These are phyloP conservation scores for Papilio elwesi DNA, from an alignment of 2,888 invertebrate species.

Conservation along the genomic window DNA sequence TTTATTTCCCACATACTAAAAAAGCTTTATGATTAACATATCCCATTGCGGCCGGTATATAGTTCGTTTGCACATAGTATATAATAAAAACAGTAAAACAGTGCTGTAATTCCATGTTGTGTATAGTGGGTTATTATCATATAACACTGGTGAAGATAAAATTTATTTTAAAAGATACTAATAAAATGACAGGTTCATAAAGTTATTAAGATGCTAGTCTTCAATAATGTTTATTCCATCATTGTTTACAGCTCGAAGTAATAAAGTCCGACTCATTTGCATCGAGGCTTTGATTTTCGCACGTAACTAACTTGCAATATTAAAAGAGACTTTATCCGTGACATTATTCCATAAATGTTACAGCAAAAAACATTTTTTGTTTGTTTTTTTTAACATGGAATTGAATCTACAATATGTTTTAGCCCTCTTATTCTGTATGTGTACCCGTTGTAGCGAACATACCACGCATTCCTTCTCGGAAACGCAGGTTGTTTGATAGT, in stretches of 20 bases:
- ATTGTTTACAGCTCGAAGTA: conserved; percentile 18
- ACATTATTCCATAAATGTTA: conserved; percentile 16
- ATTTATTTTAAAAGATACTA: no score
- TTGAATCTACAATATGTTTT: conserved; percentile 3
- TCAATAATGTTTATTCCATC: neutral
- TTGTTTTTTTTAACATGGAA: neutral
- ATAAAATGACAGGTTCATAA: no score
- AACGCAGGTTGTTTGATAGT: conserved; percentile 26
- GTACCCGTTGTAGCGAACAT: neutral
- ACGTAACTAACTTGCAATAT: conserved; percentile 11
- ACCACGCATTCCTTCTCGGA: conserved; percentile 29
- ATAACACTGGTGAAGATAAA: no score
- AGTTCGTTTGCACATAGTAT: no score
- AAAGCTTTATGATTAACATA: no score
- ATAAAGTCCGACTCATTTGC: conserved; percentile 23
- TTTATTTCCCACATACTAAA: no score
- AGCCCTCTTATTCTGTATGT: neutral
- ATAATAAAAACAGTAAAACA: no score
- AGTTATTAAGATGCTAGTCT: no score
- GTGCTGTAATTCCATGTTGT: no score
- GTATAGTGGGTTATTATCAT: no score
- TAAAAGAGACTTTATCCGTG: conserved; percentile 9
- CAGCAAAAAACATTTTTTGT: conserved; percentile 1
- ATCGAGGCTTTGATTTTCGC: conserved; percentile 28
- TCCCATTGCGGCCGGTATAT: no score